A percentile compares a stretch with the other conserved stretches of the same genome.
Conservation (phyloP, 2,797 vertebrate genomes). For the Artibeus lituratus region DNA sequence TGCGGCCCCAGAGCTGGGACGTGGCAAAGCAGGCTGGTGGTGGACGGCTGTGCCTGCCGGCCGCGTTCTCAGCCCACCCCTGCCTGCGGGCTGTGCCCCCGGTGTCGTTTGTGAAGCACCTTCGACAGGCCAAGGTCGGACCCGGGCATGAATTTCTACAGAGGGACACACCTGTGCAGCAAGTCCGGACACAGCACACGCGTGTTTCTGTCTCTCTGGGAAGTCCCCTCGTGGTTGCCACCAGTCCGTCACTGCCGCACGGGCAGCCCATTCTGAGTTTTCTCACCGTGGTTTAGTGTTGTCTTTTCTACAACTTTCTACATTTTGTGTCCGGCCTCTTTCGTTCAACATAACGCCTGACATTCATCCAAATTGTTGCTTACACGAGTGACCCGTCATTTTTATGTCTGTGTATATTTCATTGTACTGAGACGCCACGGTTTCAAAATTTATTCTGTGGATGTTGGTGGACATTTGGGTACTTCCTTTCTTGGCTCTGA, state of each 20-base stretch:
- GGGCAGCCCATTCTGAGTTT: not conserved
- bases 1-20: not conserved
- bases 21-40: not conserved
- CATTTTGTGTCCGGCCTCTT: not conserved
- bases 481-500: not conserved
- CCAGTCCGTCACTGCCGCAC: rapidly evolving
- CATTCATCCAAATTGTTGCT: not conserved
- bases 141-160: not conserved
- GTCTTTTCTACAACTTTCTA: not conserved
- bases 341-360: not conserved
- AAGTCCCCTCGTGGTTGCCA: not conserved
- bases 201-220: not conserved
- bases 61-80: not conserved
- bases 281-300: not conserved
- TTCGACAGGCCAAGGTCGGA: not conserved
- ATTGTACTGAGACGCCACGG: not conserved
- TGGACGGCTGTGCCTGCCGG: not conserved
- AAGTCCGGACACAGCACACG: rapidly evolving
- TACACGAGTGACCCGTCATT: not conserved
- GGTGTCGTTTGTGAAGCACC: not conserved
- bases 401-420: not conserved
- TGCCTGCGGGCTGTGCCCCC: not conserved
- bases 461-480: not conserved
- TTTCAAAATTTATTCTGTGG: not conserved
- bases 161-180: too few relatives aligned